Evolutionary conservation across 2,888 invertebrate species (phyloP).

Genomic region (Diarsia rubi): DNA sequence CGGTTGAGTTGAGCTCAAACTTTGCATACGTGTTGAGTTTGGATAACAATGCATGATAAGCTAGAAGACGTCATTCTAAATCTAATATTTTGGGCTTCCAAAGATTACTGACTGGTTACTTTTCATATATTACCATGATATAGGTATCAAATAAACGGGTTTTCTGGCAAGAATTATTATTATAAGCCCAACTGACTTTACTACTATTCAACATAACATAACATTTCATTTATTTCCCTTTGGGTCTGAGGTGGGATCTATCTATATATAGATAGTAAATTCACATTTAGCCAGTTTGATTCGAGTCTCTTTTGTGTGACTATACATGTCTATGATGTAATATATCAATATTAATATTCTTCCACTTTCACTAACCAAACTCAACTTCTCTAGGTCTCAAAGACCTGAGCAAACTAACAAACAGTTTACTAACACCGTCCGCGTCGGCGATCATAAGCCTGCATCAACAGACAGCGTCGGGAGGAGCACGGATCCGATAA

Average conservation of each 20-base stretch:
- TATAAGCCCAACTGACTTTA: too few species aligned
- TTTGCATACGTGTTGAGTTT: background rate
- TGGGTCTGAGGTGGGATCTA: background rate
- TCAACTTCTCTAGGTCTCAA: background rate
- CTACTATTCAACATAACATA: background rate
- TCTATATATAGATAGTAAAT: background rate
- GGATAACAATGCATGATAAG: background rate
- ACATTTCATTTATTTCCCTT: background rate
- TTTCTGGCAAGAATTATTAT: background rate
- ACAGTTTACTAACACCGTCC: background rate
- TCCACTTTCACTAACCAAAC: background rate
- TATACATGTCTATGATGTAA: too few species aligned
- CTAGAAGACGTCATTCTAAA: background rate
- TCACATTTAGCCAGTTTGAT: background rate
- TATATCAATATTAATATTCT: background rate
- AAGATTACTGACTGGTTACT: background rate
- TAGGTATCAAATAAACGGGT: background rate
- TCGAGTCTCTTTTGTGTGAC: background rate
- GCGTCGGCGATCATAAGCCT: background rate
- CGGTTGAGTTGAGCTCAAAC: background rate
- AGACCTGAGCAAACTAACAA: background rate
- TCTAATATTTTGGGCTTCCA: background rate
- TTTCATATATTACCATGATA: background rate
- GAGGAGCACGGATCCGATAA: conserved; percentile 11
- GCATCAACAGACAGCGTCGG: background rate